Evolutionary conservation across 2,888 invertebrate species (phyloP), one percentile per base, ranked within the genome.

Genomic region (Omphaloscelis lunosa): DNA sequence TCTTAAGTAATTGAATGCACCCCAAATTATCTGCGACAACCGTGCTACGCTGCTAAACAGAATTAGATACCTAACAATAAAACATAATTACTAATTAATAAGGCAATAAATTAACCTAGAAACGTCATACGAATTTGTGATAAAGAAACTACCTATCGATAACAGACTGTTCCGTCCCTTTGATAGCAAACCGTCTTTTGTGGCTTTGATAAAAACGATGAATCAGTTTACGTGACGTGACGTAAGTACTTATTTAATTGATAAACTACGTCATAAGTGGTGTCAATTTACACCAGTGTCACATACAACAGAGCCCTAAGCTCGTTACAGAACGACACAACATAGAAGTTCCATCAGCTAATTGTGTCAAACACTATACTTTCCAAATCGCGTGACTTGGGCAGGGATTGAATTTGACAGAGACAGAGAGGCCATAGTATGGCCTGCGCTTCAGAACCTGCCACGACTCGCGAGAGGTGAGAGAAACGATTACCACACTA

Each of bases 181-280:
- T 34, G 2, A 48, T 27, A 27, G 39, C 9, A 34, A 45, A 72
- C 73, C 27, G 48, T 27, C 39, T 53, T 56, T 29, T 20, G 39
- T 20, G 39, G 27, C 39, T 27, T 62, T 41, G 72, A 72, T 80
- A 78, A 79, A 41, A 27, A 34, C 63, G 4, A 80, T 80, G 72
- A 80, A 23, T 78, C 80, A 65, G 51, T 17, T 72, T 12, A 41
- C 27, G 17, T 7, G 45, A 17, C 20, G 27, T 29, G 27, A 66
- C 63, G 56, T 29, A 17, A 0, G 23, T 29, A 61, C 23, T 61
- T 61, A n/a, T 45, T 17, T 6, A 62, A 61, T 20, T 62, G 53
- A 48, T 59, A 39, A 20, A 41, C 23, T 34, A 58, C 71, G 71
- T 71, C 56, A 45, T 23, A 17, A 23, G 7, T 17, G 9, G 73